A percentile compares a stretch with the other conserved stretches of the same genome.
These are phyloP conservation scores for Lepidurus arcticus DNA, from an alignment of 1,140 invertebrate genomes.

Conservation along the genomic window DNA sequence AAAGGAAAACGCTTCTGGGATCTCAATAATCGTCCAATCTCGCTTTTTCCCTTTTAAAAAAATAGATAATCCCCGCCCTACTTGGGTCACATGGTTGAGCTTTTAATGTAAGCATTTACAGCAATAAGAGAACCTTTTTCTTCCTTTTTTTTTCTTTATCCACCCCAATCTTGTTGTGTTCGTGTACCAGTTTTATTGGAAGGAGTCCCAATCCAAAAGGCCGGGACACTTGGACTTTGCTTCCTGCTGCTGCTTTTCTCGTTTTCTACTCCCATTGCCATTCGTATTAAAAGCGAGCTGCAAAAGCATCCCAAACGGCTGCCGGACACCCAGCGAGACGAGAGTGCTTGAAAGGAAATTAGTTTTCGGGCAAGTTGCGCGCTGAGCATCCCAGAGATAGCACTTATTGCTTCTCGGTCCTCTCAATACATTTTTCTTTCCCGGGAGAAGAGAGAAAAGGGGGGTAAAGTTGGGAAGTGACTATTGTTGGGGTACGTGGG, in stretches of 20 bases:
- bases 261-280: conserved; percentile 10
- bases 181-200: conserved; percentile 19
- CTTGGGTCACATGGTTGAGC: not conserved
- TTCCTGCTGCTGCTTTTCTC: not conserved
- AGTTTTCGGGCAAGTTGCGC: conserved; percentile 21
- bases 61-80: not conserved
- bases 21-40: too few relatives aligned
- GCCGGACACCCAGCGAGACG: conserved; percentile 19
- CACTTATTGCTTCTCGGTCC: conserved; percentile 1
- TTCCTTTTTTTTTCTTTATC: not conserved
- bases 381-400: conserved; percentile 20
- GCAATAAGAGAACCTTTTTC: not conserved
- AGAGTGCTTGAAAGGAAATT: conserved; percentile 22
- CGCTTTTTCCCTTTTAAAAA: not conserved
- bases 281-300: conserved; percentile 21
- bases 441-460: not conserved
- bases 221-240: not conserved
- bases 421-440: not conserved
- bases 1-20: too few relatives aligned
- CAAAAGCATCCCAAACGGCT: conserved; percentile 21
- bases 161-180: not conserved
- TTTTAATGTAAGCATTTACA: conserved; percentile 5
- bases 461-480: not conserved
- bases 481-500: not conserved
- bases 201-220: conserved; percentile 13